phyloP scores from a whole-genome alignment of 2,888 invertebrate species.

The Lamproptera curius region DNA sequence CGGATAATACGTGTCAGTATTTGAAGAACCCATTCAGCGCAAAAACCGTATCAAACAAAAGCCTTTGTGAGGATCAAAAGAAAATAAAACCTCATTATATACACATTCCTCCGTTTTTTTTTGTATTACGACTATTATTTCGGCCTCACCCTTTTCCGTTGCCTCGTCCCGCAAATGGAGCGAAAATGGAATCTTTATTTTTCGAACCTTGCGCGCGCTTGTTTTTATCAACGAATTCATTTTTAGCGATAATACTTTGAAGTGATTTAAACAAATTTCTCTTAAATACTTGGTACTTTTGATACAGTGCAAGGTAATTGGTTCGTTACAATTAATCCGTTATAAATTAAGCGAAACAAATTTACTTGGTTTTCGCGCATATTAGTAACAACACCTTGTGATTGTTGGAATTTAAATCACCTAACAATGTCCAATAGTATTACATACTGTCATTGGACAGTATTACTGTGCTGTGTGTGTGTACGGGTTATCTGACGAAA shows the following conservation, averaged over 20 bases:
- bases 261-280: not conserved
- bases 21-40: slow-evolving; percentile 11
- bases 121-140: slow-evolving; percentile 27
- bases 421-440: too few relatives aligned
- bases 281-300: not conserved
- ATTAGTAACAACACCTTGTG: not conserved
- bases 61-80: slow-evolving; percentile 26
- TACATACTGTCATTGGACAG: too few relatives aligned
- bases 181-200: slow-evolving; percentile 24
- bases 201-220: slow-evolving; percentile 7
- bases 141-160: slow-evolving; percentile 27
- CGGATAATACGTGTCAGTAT: slow-evolving; percentile 16
- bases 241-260: not conserved
- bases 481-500: too few relatives aligned
- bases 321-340: too few relatives aligned
- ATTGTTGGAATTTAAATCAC: not conserved
- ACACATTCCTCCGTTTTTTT: slow-evolving; percentile 28
- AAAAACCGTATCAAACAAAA: slow-evolving; percentile 22
- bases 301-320: too few relatives aligned
- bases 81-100: slow-evolving; percentile 34
- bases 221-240: slow-evolving; percentile 9
- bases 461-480: too few relatives aligned
- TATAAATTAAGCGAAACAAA: not conserved
- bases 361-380: not conserved
- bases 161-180: slow-evolving; percentile 21